Evolutionary conservation across 1,140 invertebrate genomes (phyloP), one percentile per base, ranked within the genome.

Genomic region (Oryzaephilus surinamensis): DNA sequence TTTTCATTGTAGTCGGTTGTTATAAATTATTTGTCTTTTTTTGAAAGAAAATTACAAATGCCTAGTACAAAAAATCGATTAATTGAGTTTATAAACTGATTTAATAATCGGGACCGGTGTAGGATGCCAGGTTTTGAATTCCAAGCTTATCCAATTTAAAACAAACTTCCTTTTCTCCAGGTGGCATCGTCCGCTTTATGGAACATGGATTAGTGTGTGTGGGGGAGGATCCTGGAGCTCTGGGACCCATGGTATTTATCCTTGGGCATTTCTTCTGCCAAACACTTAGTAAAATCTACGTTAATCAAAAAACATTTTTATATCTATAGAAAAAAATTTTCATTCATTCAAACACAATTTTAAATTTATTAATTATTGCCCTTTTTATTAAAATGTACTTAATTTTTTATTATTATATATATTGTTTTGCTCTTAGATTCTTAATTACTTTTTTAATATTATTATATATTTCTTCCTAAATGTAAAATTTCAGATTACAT

Each of bases 201-300:
- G 51, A 54, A 48, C n/a, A n/a, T n/a, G n/a, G 53, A 52, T 50
- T 40, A 41, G 46, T 48, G 43, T 41, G 28, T 40, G 32, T 48
- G 51, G 48, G 47, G 52, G 56, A 60, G 62, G 65, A 64, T 63
- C 61, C 60, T 67, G 63, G 61, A 63, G 63, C 63, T 60, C 65
- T 61, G 62, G 59, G 67, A 67, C 67, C 64, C 69, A 73, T 71
- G 71, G 71, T 73, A 73, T 71, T 70, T 73, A 73, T 73, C 69
- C 67, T 69, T 69, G 69, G 63, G 61, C 60, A 68, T 66, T 65
- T 69, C 68, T 68, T 68, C 69, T 70, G 54, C 56, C 57, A 57
- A 48, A 49, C 43, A 54, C 41, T 53, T 55, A 58, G 52, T 58
- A 56, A 56, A 49, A 30, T 34, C 45, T 31, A 41, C 41, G 41